phyloP scores from a whole-genome alignment of 2,797 vertebrate species.

The Mycteria americana region DNA sequence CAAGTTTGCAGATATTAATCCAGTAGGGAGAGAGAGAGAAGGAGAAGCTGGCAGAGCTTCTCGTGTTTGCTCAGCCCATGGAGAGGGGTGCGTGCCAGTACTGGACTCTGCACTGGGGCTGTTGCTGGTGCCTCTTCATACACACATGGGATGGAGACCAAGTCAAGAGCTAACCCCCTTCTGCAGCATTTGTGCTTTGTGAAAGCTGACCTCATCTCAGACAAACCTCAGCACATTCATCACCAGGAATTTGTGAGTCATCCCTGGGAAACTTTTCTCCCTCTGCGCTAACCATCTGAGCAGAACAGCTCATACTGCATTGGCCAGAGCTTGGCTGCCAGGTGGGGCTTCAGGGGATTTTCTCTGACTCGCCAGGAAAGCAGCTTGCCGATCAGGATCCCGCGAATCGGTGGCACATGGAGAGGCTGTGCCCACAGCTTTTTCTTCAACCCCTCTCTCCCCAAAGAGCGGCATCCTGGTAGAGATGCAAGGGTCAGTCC shows the following conservation, averaged over 20 bases:
- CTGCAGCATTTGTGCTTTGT: neutral
- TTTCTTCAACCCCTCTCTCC: neutral
- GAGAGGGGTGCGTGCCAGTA: neutral
- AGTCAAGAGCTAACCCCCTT: neutral
- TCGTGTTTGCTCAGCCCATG: neutral
- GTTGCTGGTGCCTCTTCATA: neutral
- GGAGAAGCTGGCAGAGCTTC: neutral
- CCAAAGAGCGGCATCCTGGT: neutral
- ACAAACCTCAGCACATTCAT: constrained; percentile 33
- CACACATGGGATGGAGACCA: neutral
- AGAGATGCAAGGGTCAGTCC: neutral
- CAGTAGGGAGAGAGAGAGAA: neutral
- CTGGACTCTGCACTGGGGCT: neutral
- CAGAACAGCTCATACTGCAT: neutral
- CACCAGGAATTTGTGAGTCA: constrained; percentile 62
- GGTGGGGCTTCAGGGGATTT: neutral
- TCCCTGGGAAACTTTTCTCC: neutral
- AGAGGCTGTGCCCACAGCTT: neutral
- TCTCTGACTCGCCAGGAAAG: neutral
- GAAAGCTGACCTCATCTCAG: constrained; percentile 53
- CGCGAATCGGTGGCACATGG: neutral
- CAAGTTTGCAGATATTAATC: neutral
- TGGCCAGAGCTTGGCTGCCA: neutral
- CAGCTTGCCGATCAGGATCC: neutral
- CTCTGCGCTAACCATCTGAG: neutral